Evolutionary conservation across 2,113 vertebrate species (phyloP).

Genomic region (Lichenostomus cassidix): DNA sequence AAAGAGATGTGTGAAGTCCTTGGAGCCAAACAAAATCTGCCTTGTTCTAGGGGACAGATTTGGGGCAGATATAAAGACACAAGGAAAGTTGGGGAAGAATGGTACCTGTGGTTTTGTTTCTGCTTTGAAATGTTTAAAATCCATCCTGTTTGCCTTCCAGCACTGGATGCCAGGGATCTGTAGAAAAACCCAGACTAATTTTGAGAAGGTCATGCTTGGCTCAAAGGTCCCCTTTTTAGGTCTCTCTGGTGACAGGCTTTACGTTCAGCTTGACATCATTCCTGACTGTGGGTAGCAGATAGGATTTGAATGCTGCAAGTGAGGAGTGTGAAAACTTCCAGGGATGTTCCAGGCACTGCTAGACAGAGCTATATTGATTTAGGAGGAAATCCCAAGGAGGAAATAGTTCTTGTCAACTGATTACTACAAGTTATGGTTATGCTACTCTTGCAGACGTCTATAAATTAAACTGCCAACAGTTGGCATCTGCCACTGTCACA

Average conservation of each 20-base stretch:
- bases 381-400: slow-evolving; percentile 57
- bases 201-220: background rate
- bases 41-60: background rate
- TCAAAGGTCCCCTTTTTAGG: background rate
- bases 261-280: background rate
- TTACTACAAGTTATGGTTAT: slow-evolving; percentile 41
- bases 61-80: background rate
- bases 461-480: slow-evolving; percentile 37
- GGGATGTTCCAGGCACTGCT: background rate
- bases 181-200: background rate
- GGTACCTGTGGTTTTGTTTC: background rate
- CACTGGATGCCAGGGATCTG: background rate
- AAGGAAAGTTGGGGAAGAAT: background rate
- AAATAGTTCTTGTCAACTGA: slow-evolving; percentile 57
- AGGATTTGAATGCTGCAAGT: background rate
- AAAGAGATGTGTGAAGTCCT: background rate
- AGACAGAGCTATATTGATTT: slow-evolving; percentile 37
- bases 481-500: slow-evolving; percentile 43
- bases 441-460: background rate
- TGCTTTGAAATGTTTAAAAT: background rate
- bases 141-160: background rate
- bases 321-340: slow-evolving; percentile 8
- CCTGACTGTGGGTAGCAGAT: background rate
- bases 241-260: background rate
- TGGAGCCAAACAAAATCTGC: background rate